Base-by-base conservation (phyloP, 1,140 invertebrate genomes). In the Aleiodes sp. region DNA sequence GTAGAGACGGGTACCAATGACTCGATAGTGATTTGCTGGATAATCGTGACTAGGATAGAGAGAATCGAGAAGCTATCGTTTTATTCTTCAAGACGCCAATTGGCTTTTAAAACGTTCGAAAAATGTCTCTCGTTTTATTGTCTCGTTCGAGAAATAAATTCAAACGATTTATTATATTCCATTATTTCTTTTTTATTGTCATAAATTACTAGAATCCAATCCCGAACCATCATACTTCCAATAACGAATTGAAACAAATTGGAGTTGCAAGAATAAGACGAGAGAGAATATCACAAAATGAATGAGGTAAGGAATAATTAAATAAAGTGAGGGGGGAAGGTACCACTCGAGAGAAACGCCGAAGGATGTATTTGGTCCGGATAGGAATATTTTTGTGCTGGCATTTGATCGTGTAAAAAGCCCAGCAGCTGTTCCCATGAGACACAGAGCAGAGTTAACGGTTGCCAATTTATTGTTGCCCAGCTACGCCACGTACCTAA, bases 321-420 rank as follows among this genome's bases (percentile, higher is more conserved):
- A 43, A 16, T 43, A 1, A 12, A 16, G 39, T 16, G 39, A 16
- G 19, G 14, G 39, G n/a, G n/a, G n/a, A n/a, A n/a, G n/a, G n/a
- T n/a, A n/a, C n/a, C n/a, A n/a, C n/a, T n/a, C n/a, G n/a, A n/a
- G n/a, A n/a, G n/a, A n/a, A n/a, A n/a, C n/a, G n/a, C n/a, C n/a
- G 12, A 62, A 39, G 4, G 26, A 35, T 59, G 59, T 57, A 19
- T 59, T 69, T 72, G 29, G 26, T n/a, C n/a, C n/a, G n/a, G n/a
- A n/a, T 63, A 65, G 41, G 46, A 28, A 26, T 67, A 65, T 52
- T 65, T 60, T 39, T 31, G 52, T 72, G n/a, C 66, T 65, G 59
- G 24, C 41, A 39, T 68, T 46, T 68, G 72, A 70, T 73, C 70
- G 56, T 28, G 56, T 70, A 73, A 72, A 72, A 72, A 69, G 66